Percentiles rank a stretch among this genome's conserved stretches.
These are phyloP conservation scores for Monochamus alternatus DNA, from an alignment of 2,888 invertebrate genomes.

Conservation along the genomic window DNA sequence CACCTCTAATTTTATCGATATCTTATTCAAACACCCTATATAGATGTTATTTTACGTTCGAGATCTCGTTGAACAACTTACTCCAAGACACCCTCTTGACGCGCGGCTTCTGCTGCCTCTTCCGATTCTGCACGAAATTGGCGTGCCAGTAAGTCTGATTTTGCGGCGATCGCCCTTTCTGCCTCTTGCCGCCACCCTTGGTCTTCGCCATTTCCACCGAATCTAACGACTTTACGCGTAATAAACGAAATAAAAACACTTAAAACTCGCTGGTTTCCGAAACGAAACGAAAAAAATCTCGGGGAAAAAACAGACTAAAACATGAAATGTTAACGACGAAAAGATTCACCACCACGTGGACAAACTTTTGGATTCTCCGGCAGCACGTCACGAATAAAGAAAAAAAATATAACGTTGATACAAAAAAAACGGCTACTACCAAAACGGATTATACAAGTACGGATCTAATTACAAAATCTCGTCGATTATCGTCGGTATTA, in stretches of 20 bases:
- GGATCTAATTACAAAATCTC: conserved; percentile 9
- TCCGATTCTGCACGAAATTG: conserved; percentile 45
- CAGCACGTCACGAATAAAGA: conserved; percentile 39
- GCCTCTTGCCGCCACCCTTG: conserved; percentile 43
- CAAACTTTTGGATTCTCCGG: conserved; percentile 27
- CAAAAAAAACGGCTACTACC: conserved; percentile 10
- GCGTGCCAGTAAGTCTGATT: conserved; percentile 32
- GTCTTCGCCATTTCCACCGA: conserved; percentile 56
- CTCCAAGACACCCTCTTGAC: conserved; percentile 65
- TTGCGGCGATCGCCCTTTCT: conserved; percentile 38
- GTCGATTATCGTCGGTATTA: conserved; percentile 8
- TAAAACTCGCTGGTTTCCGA: not conserved
- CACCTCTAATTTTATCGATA: no score
- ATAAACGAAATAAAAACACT: conserved; percentile 26
- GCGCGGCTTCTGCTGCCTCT: conserved; percentile 50
- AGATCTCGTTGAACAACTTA: conserved; percentile 51
- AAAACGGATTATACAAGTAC: conserved; percentile 12
- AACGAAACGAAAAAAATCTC: conserved; percentile 8
- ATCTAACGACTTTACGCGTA: not conserved
- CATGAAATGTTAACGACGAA: not conserved
- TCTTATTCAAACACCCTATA: no score
- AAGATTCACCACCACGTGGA: conserved; percentile 42
- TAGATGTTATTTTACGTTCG: no score
- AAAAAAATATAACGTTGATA: conserved; percentile 8
- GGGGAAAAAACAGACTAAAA: conserved; percentile 31